Percentiles rank a stretch among this genome's conserved stretches.
Conservation (phyloP, 1,140 invertebrate species). For the Lepidostoma basale region DNA sequence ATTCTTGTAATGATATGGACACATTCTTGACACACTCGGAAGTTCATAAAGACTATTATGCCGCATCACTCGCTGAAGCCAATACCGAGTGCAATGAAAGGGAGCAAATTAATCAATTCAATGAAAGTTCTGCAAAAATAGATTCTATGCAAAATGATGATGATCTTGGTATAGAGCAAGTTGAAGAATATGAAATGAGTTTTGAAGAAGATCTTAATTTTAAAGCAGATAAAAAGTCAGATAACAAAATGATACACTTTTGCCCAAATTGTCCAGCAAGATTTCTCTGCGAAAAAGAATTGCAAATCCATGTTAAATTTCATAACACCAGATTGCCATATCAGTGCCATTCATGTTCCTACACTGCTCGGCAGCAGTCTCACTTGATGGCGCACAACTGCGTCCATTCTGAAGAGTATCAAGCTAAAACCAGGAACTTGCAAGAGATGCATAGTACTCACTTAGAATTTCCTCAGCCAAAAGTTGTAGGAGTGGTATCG, state of each 20-base stretch:
- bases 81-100: conserved; percentile 68
- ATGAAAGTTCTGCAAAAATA: conserved; percentile 34
- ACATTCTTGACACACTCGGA: conserved; percentile 79
- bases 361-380: conserved; percentile 71
- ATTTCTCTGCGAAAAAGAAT: conserved; percentile 68
- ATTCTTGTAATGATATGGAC: conserved; percentile 76
- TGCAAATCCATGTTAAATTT: conserved; percentile 71
- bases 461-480: conserved; percentile 66
- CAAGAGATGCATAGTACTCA: conserved; percentile 70
- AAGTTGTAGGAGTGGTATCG: conserved; percentile 61
- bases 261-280: conserved; percentile 76
- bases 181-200: conserved; percentile 25
- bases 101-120: conserved; percentile 70
- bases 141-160: conserved; percentile 25
- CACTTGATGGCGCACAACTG: conserved; percentile 75
- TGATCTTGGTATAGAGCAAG: conserved; percentile 31
- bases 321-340: conserved; percentile 68
- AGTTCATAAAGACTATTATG: conserved; percentile 74
- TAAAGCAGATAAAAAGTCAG: conserved; percentile 37
- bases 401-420: conserved; percentile 83
- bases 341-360: conserved; percentile 80
- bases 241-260: conserved; percentile 61
- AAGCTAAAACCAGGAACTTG: conserved; percentile 76
- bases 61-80: conserved; percentile 72
- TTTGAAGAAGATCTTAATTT: conserved; percentile 27